These are phyloP conservation scores for Cisticola juncidis DNA, from an alignment of 2,113 vertebrate species.

Conservation along the genomic window DNA sequence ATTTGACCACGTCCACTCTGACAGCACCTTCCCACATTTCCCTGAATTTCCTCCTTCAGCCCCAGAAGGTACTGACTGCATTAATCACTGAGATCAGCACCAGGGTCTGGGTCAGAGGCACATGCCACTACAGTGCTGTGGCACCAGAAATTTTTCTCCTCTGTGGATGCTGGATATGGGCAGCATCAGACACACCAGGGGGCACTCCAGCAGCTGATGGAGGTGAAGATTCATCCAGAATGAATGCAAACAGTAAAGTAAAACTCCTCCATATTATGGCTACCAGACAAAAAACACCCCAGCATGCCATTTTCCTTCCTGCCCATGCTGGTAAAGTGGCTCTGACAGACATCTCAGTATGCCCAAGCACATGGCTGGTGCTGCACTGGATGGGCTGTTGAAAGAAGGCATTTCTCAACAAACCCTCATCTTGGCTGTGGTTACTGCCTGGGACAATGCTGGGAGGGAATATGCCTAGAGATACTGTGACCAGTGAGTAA, in stretches of 20 bases:
- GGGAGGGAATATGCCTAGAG: not conserved
- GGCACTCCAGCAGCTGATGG: not conserved
- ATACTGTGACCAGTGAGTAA: fast-evolving
- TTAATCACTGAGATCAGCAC: not conserved
- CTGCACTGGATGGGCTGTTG: not conserved
- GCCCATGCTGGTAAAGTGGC: not conserved
- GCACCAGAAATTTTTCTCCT: not conserved
- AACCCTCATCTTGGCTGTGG: not conserved
- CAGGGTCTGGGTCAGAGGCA: not conserved
- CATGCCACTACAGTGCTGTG: not conserved
- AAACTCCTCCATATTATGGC: fast-evolving
- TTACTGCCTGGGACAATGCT: not conserved
- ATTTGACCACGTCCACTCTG: not conserved
- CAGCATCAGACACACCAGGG: fast-evolving
- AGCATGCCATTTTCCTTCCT: not conserved
- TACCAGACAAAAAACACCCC: not conserved
- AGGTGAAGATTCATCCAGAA: not conserved
- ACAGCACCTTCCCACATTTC: fast-evolving
- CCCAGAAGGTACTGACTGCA: not conserved
- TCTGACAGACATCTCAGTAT: not conserved
- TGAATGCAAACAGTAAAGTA: not conserved
- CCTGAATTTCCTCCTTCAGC: not conserved
- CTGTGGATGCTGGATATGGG: not conserved
- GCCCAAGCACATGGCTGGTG: not conserved
- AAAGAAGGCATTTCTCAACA: not conserved